Evolutionary conservation across 2,113 vertebrate species (phyloP), one percentile per base, ranked within the genome.

Genomic region (Ceyx cyanopectus): DNA sequence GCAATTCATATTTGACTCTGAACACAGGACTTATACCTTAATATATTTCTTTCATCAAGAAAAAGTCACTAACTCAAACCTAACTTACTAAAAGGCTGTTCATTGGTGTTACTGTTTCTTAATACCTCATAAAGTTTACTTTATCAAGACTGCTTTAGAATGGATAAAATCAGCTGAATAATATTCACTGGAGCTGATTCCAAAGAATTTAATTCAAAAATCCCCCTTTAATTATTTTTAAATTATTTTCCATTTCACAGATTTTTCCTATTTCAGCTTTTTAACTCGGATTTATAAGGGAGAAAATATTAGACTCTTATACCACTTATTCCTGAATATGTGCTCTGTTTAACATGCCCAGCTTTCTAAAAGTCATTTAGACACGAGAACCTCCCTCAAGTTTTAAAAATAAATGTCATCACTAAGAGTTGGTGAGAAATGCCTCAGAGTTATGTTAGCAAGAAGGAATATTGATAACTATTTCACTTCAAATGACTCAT

Each of bases 351-450:
- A 72, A 51, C 58, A 76, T 34, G 6, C 9, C 21, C 18, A 75
- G 45, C 30, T 72, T 81, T 81, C 81, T 30, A 74, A 74, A 62
- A 94, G 53, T 82, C 58, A 82, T 13, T 73, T 54, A 90, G 53
- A 84, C 45, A 89, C 21, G 21, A 93, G 58, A 94, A 87, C 78
- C 32, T 87, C 48, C 60, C 34, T 76, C 60, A 79, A 54, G 24
- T 72, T 72, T 80, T 82, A 77, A 82, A 86, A 89, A 87, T 57
- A 91, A 85, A 89, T 57, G 89, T 85, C 16, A 48, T 89, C 58
- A 61, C 51, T 58, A 85, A 65, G 54, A 76, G 23, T 2, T 62
- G 54, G 63, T 27, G 77, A 88, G 43, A 58, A 22, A 87, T 26
- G 30, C 54, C 69, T 92, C 53, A 89, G 45, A 93, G 8, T 50